Evolutionary conservation across 2,888 invertebrate species (phyloP), one percentile per base, ranked within the genome.

Genomic region (Thecophora atra): DNA sequence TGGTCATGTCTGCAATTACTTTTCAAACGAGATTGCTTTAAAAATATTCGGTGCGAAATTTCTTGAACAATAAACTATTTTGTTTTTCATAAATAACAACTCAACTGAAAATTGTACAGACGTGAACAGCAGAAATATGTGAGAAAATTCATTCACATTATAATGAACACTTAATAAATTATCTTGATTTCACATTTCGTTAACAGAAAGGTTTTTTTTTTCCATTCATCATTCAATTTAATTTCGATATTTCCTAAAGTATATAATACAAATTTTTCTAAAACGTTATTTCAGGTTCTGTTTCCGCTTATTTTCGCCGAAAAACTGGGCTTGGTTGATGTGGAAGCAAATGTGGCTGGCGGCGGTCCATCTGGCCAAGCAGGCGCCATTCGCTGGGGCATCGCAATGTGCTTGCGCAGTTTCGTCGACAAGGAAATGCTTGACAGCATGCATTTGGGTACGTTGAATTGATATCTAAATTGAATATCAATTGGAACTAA

Each of bases 361-460:
- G 93, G 93, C 51, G 96, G 96, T 15, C 88, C 89, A 47, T 91
- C 93, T 19, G 93, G 94, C 0, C 94, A 96, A 86, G 90, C 97
- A n/a, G 96, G 96, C 52, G 95, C 96, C 66, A 89, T 98, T 72
- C 91, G 98, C 74, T 93, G 92, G 90, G 97, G 94, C 28, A 91
- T 98, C 72, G 89, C 97, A n/a, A 91, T 91, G 90, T 92, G 92
- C 28, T 88, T 98, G 70, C 89, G 93, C 70, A 93, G 94, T 84
- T 96, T 97, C 88, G 92, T 97, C 21, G 92, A 93, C 78, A 85
- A 88, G 73, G 90, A 92, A 21, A 92, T 90, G 88, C 86, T 93
- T 70, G 93, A 96, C 84, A 91, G 91, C 82, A 94, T 98, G 96
- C 91, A 95, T 88, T 84, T 97, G 76, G 95, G 94, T 94, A 86